Conservation (phyloP, 2,888 invertebrate species). For the Diloba caeruleocephala region DNA sequence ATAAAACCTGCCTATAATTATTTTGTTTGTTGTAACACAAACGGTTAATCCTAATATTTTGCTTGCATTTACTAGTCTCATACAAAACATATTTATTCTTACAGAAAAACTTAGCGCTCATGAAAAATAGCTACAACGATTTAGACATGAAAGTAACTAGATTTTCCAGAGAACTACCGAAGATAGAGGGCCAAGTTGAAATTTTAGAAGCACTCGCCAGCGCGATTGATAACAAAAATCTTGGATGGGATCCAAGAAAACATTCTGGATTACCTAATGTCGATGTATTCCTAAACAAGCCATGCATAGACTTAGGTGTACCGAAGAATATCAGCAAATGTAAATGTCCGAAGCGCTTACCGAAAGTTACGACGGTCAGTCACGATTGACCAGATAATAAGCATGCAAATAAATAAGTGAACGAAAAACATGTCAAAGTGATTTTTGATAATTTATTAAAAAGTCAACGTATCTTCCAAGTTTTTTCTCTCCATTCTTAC, state of each 20-base stretch:
- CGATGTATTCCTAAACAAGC: constrained; percentile 58
- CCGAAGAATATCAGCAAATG: constrained; percentile 42
- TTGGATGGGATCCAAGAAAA: constrained; percentile 63
- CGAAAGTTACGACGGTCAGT: constrained; percentile 11
- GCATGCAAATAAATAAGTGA: constrained; percentile 13
- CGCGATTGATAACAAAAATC: constrained; percentile 60
- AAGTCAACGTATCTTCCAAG: constrained; percentile 21
- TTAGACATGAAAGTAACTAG: constrained; percentile 70
- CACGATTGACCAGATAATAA: constrained; percentile 53
- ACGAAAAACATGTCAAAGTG: constrained; percentile 40
- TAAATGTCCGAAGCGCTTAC: constrained; percentile 25
- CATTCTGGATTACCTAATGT: constrained; percentile 62
- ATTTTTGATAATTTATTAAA: constrained; percentile 39
- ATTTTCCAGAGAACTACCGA: constrained; percentile 74
- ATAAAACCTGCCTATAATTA: too few species aligned
- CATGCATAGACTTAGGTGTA: constrained; percentile 8
- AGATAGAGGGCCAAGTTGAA: constrained; percentile 77
- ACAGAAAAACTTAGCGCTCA: constrained; percentile 70
- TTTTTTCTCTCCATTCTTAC: constrained; percentile 17
- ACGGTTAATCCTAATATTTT: too few species aligned
- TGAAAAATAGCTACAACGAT: constrained; percentile 70
- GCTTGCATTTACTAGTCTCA: too few species aligned
- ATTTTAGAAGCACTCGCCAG: constrained; percentile 72
- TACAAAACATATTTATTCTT: too few species aligned
- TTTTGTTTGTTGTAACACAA: too few species aligned